Evolutionary conservation across 2,888 invertebrate genomes (phyloP).

Genomic region (Drymonia ruficornis): DNA sequence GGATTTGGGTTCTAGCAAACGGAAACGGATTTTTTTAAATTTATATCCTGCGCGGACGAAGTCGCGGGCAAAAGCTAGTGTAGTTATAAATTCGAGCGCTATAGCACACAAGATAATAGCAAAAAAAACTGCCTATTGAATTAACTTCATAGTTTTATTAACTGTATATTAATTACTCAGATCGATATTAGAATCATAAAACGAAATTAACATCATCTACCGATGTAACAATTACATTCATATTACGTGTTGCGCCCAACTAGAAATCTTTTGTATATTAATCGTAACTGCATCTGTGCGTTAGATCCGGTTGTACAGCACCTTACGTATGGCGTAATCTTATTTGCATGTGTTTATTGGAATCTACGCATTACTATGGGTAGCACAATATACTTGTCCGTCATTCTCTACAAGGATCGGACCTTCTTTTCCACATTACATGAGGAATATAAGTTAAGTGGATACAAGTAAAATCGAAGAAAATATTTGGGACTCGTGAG

Average conservation of each 20-base stretch:
- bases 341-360: slow-evolving; percentile 44
- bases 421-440: too few species aligned
- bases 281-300: slow-evolving; percentile 31
- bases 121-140: neutral
- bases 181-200: slow-evolving; percentile 5
- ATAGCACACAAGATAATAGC: too few species aligned
- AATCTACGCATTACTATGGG: slow-evolving; percentile 44
- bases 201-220: neutral
- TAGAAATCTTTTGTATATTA: slow-evolving; percentile 11
- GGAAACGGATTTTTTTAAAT: too few species aligned
- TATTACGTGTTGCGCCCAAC: slow-evolving; percentile 1
- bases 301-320: slow-evolving; percentile 42
- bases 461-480: too few species aligned
- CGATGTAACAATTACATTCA: slow-evolving; percentile 1
- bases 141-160: too few species aligned
- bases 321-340: slow-evolving; percentile 45
- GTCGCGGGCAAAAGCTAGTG: too few species aligned
- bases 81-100: too few species aligned
- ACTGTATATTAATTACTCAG: slow-evolving; percentile 1
- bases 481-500: too few species aligned
- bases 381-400: slow-evolving; percentile 33
- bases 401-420: neutral
- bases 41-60: too few species aligned
- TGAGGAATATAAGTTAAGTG: too few species aligned
- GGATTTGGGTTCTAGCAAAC: too few species aligned